Evolutionary conservation across 1,140 invertebrate species (phyloP).

Genomic region (Lepidurus arcticus): DNA sequence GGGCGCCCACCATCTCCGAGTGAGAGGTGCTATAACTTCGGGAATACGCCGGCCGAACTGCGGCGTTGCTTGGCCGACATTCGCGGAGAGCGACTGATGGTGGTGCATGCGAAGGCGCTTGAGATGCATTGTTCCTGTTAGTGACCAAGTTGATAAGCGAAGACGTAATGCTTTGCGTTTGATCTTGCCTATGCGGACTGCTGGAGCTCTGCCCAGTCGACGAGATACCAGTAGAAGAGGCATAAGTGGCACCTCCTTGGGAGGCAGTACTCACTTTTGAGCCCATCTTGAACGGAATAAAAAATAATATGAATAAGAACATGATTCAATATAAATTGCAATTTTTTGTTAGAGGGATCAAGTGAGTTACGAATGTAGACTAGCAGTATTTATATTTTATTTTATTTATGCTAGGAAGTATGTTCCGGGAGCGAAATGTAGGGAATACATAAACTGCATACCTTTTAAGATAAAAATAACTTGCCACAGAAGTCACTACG

Average conservation of each 20-base stretch:
- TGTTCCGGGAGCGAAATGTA: no score
- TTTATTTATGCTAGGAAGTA: no score
- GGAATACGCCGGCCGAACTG: conserved; percentile 26
- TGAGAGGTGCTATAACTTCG: conserved; percentile 11
- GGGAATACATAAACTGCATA: no score
- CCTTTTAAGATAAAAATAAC: no score
- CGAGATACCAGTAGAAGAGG: not conserved
- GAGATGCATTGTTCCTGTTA: not conserved
- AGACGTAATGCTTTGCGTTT: not conserved
- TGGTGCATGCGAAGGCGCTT: not conserved
- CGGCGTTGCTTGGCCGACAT: not conserved
- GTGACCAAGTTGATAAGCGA: conserved; percentile 3
- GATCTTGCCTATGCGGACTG: conserved; percentile 3
- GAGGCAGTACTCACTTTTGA: not conserved
- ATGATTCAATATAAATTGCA: no score
- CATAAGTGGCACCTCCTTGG: not conserved
- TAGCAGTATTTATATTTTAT: no score
- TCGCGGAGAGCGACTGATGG: not conserved
- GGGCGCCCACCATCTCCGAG: not conserved
- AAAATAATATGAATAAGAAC: not conserved
- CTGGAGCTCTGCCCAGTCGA: not conserved
- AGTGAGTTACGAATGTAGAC: no score
- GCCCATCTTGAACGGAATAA: not conserved
- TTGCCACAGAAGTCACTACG: no score
- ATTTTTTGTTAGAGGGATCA: no score